A percentile compares a stretch with the other conserved stretches of the same genome.
Evolutionary conservation across 1,140 invertebrate species (phyloP).

Genomic region (Drosophila triauraria): DNA sequence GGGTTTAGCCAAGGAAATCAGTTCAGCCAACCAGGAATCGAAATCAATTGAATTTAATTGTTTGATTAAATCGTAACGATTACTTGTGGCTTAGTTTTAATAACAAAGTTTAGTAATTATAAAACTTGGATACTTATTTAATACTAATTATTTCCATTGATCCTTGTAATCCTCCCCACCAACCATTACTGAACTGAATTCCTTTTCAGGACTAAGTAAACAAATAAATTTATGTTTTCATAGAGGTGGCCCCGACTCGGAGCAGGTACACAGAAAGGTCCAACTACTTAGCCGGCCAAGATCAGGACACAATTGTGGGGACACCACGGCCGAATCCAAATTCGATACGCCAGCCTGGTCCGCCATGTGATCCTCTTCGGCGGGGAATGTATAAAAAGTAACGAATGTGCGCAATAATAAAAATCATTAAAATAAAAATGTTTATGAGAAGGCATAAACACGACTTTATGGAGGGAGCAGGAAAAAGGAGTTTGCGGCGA

Average conservation of each 20-base stretch:
- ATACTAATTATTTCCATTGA: too few species aligned
- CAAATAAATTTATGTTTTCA: slow-evolving; percentile 40
- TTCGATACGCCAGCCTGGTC: slow-evolving; percentile 30
- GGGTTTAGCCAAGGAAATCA: slow-evolving; percentile 4
- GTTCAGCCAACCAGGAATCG: slow-evolving; percentile 8
- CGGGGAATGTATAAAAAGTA: slow-evolving; percentile 74
- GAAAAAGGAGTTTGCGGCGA: slow-evolving; percentile 16
- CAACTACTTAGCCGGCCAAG: slow-evolving; percentile 44
- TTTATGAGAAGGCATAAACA: slow-evolving; percentile 84
- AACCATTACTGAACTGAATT: neutral
- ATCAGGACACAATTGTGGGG: slow-evolving; percentile 53
- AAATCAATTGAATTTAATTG: slow-evolving; percentile 16
- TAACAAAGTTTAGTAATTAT: neutral
- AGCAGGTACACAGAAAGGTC: slow-evolving; percentile 24
- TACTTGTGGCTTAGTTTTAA: neutral
- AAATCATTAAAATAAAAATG: slow-evolving; percentile 84
- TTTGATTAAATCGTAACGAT: neutral
- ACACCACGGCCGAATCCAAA: slow-evolving; percentile 40
- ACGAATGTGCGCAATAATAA: slow-evolving; percentile 84
- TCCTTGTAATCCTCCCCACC: too few species aligned
- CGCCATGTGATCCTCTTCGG: slow-evolving; percentile 52
- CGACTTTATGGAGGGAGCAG: slow-evolving; percentile 58
- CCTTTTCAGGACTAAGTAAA: slow-evolving; percentile 33
- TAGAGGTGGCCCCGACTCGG: neutral
- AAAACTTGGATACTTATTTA: neutral